Evolutionary conservation across 2,113 vertebrate species (phyloP).

Genomic region (Sclerurus mexicanus): DNA sequence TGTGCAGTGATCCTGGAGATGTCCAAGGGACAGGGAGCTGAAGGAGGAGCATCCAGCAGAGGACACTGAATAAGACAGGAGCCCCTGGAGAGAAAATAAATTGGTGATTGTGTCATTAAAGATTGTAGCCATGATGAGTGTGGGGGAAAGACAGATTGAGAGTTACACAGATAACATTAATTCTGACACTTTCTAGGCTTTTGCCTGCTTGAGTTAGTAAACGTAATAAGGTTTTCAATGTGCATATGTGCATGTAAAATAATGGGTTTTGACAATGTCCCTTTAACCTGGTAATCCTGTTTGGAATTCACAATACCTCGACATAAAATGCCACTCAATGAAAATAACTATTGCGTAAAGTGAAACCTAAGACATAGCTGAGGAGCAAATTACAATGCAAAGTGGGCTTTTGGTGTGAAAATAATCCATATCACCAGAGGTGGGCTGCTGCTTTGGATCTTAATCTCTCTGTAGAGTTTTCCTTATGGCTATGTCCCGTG

Average conservation of each 20-base stretch:
- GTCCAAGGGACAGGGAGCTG: background rate
- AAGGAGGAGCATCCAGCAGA: background rate
- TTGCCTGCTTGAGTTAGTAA: background rate
- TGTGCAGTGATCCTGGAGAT: background rate
- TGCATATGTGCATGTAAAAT: background rate
- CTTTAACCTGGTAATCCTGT: background rate
- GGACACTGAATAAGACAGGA: background rate
- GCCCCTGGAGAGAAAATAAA: background rate
- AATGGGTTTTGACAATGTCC: background rate
- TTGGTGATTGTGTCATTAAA: background rate
- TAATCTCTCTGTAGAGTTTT: background rate
- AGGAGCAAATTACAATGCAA: background rate
- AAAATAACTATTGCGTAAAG: background rate
- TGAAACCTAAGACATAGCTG: background rate
- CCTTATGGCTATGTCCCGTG: background rate
- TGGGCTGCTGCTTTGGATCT: background rate
- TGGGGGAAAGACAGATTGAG: background rate
- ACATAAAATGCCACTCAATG: background rate
- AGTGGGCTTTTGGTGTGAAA: background rate
- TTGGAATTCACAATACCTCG: background rate
- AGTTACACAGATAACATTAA: background rate
- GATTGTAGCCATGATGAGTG: background rate
- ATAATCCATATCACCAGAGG: background rate
- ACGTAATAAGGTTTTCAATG: background rate
- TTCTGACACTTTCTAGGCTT: background rate